Conservation (phyloP, 1,140 invertebrate genomes). For the Tigriopus japonicus region DNA sequence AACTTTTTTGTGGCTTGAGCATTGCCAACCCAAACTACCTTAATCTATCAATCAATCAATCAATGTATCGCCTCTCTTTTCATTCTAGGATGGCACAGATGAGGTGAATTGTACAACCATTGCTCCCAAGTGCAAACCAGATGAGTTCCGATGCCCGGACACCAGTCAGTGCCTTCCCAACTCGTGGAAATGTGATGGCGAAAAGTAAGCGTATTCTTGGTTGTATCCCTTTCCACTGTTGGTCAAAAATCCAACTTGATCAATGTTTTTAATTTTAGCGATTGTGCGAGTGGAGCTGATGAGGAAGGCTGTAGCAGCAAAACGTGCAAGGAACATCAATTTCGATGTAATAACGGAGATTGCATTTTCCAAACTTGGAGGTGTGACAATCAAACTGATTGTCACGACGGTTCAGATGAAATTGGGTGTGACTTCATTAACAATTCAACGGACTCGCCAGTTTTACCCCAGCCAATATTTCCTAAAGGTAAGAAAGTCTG, state of each 20-base stretch:
- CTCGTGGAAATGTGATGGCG: constrained; percentile 38
- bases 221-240: not conserved
- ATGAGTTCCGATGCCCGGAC: constrained; percentile 18
- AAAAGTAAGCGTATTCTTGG: constrained; percentile 20
- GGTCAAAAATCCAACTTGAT: not conserved
- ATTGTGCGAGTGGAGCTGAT: constrained; percentile 11
- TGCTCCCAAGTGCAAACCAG: not conserved
- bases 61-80: not conserved
- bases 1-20: not conserved
- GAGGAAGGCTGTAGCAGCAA: constrained; percentile 4
- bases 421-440: not conserved
- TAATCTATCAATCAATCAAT: not conserved
- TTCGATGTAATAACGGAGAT: constrained; percentile 33
- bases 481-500: too few species aligned
- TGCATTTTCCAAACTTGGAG: constrained; percentile 28
- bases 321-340: constrained; percentile 6
- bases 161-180: constrained; percentile 30
- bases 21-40: not conserved
- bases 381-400: constrained; percentile 23
- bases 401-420: constrained; percentile 24
- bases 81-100: constrained; percentile 14
- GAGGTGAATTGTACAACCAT: constrained; percentile 23
- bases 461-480: too few species aligned
- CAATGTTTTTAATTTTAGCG: not conserved
- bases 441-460: not conserved